Percentiles rank a stretch among this genome's conserved stretches.
phyloP scores from a whole-genome alignment of 1,140 invertebrate genomes.

The Gonioctena quinquepunctata region DNA sequence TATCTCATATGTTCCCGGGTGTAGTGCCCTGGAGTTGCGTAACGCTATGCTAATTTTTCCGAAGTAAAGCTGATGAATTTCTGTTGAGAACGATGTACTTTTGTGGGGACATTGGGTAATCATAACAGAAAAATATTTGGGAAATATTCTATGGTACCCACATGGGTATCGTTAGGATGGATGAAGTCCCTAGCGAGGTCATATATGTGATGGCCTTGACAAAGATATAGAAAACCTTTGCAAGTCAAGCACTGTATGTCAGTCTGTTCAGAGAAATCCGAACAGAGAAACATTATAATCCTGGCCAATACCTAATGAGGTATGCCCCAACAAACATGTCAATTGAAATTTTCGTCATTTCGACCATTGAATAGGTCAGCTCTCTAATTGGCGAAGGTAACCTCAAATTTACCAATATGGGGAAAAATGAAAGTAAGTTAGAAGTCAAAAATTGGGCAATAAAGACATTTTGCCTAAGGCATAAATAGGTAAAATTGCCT shows the following conservation, averaged over 20 bases:
- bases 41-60: too few relatives aligned
- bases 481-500: too few relatives aligned
- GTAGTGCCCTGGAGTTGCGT: too few relatives aligned
- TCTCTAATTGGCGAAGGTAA: too few relatives aligned
- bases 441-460: too few relatives aligned
- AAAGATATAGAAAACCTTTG: conserved; percentile 50
- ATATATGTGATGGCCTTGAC: conserved; percentile 45
- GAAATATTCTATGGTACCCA: conserved; percentile 50
- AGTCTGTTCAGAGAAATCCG: background rate
- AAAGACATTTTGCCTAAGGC: too few relatives aligned
- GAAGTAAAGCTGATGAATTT: background rate
- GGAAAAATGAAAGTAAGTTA: too few relatives aligned
- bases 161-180: conserved; percentile 39
- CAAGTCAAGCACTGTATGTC: conserved; percentile 11
- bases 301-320: conserved; percentile 20
- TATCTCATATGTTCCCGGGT: too few relatives aligned
- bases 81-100: background rate
- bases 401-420: too few relatives aligned
- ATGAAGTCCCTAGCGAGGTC: conserved; percentile 33
- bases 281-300: background rate
- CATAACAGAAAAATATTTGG: conserved; percentile 36
- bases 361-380: too few relatives aligned
- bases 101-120: conserved; percentile 43
- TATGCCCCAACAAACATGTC: conserved; percentile 57
- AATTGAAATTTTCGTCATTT: conserved; percentile 55